Evolutionary conservation across 2,888 invertebrate genomes (phyloP).

Genomic region (Catocala sponsa): DNA sequence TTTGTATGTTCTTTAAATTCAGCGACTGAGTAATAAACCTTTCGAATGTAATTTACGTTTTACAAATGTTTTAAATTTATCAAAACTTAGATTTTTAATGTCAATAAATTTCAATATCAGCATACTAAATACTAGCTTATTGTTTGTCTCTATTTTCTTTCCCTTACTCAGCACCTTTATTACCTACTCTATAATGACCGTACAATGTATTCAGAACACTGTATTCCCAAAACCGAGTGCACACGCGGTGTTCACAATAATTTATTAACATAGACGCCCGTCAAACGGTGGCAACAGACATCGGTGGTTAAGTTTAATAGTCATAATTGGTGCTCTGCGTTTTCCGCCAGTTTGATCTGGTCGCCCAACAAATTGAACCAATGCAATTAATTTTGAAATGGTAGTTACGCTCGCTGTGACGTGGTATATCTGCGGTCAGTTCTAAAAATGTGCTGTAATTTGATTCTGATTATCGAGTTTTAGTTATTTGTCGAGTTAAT

Average conservation of each 20-base stretch:
- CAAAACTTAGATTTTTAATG: too few relatives aligned
- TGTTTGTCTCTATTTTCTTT: too few relatives aligned
- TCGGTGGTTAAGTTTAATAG: conserved; percentile 60
- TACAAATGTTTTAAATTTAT: too few relatives aligned
- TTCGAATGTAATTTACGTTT: too few relatives aligned
- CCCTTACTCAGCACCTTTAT: too few relatives aligned
- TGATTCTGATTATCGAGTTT: conserved; percentile 8
- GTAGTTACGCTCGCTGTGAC: conserved; percentile 36
- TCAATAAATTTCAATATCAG: too few relatives aligned
- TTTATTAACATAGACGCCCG: conserved; percentile 40
- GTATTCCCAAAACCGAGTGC: not conserved
- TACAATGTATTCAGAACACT: not conserved
- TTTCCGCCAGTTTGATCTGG: conserved; percentile 56
- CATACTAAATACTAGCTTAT: too few relatives aligned
- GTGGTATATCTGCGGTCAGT: conserved; percentile 16
- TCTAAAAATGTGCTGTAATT: conserved; percentile 27
- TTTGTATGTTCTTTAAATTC: too few relatives aligned
- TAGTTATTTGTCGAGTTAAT: not conserved
- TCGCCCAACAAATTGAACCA: conserved; percentile 51
- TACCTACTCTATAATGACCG: not conserved
- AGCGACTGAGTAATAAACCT: too few relatives aligned
- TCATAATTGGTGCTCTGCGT: conserved; percentile 64
- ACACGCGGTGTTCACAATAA: conserved; percentile 10
- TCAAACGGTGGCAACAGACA: conserved; percentile 50
- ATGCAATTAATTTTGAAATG: conserved; percentile 60